Evolutionary conservation across 2,113 vertebrate genomes (phyloP), one percentile per base, ranked within the genome.

Genomic region (Hassar affinis): DNA sequence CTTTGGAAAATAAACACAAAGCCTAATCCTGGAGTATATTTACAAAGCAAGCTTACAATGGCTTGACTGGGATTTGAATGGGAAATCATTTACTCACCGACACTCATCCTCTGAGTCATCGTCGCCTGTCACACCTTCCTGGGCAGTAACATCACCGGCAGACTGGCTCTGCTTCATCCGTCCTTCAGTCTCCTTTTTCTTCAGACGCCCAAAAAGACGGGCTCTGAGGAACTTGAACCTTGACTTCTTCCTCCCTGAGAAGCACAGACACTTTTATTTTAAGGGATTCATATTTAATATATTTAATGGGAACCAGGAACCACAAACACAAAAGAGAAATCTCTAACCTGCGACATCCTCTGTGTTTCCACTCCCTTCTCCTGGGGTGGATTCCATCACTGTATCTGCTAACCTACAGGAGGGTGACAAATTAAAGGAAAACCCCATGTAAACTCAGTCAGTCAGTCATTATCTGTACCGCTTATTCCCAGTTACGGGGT

Each of bases 191-290:
- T 96, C 96, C 85, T 96, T 97, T 86, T 94, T 95, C 89, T 95
- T 96, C 91, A 95, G 96, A 88, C 94, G 96, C 45, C 92, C 95
- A 84, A 97, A 96, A 84, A 97, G 92, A 80, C 95, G 96, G 0
- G 71, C 88, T 87, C 95, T 96, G 79, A 97, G 93, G 2, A 94
- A 93, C 87, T 95, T 96, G 85, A 97, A 96, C 81, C 94, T 95
- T 0, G 95, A 96, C 81, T 95, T 97, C 91, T 96, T 97, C 93
- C 95, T 96, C 86, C 94, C 96, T 96, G 81, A 54, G 35, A 33
- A 80, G 33, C 7, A 76, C 3, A 62, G 38, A 54, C n/a, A 27
- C 10, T n/a, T 47, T 45, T 47, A 42, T 22, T 45, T 71, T 12
- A 71, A 45, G 11, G 14, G 2, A 25, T 42, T 38, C 2, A 45